Percentiles rank a stretch among this genome's conserved stretches.
Evolutionary conservation across 2,888 invertebrate species (phyloP).

Genomic region (Tubiluchus corallicola): DNA sequence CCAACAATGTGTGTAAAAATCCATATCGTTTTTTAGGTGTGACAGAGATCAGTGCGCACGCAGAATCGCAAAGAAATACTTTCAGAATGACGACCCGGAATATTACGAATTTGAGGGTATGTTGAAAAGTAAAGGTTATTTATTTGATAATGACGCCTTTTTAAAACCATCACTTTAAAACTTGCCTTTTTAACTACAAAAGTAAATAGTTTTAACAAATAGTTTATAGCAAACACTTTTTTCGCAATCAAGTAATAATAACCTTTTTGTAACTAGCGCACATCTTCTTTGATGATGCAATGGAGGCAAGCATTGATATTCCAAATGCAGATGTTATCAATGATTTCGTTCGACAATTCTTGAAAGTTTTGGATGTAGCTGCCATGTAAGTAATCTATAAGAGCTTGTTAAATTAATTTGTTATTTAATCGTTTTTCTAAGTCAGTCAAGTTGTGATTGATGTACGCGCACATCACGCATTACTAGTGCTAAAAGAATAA

Average conservation of each 20-base stretch:
- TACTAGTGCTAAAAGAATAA: not conserved
- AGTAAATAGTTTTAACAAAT: too few relatives aligned
- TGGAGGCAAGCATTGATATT: slow-evolving; percentile 16
- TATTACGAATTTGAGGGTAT: slow-evolving; percentile 73
- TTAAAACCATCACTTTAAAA: too few relatives aligned
- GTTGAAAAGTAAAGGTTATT: too few relatives aligned
- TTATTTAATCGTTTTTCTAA: not conserved
- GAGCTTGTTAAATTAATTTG: not conserved
- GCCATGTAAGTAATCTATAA: slow-evolving; percentile 19
- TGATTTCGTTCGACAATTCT: slow-evolving; percentile 20
- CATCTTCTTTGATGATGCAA: slow-evolving; percentile 66
- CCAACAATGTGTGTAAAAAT: too few relatives aligned
- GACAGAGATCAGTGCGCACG: slow-evolving; percentile 79
- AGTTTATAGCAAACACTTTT: too few relatives aligned
- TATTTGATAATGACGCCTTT: too few relatives aligned
- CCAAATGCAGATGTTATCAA: slow-evolving; percentile 17
- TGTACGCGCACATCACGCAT: not conserved
- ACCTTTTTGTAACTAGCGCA: slow-evolving; percentile 39
- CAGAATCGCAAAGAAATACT: slow-evolving; percentile 56
- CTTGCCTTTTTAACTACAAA: too few relatives aligned
- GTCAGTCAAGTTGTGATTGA: not conserved
- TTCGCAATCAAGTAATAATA: too few relatives aligned
- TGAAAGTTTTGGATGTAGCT: slow-evolving; percentile 23
- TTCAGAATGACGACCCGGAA: slow-evolving; percentile 66
- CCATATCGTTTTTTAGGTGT: too few relatives aligned